Evolutionary conservation across 2,113 vertebrate genomes (phyloP).

Genomic region (Apus apus): DNA sequence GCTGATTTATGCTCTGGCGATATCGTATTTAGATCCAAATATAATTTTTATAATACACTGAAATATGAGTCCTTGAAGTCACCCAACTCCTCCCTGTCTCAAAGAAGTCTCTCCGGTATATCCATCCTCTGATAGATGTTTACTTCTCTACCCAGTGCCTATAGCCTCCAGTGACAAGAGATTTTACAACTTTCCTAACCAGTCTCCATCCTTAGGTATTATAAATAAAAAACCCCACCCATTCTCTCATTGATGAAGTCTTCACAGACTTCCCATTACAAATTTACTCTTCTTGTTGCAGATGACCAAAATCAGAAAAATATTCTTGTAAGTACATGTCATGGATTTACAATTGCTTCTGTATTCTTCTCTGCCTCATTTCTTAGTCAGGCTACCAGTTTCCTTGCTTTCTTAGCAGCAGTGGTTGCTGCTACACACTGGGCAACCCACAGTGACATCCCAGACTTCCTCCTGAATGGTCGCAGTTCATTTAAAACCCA

Average conservation of each 20-base stretch:
- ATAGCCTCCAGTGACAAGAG: not conserved
- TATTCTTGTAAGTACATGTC: not conserved
- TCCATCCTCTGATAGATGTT: not conserved
- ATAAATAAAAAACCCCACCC: not conserved
- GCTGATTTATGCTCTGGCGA: not conserved
- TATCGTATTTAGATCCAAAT: not conserved
- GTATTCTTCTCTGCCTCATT: not conserved
- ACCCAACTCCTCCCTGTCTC: not conserved
- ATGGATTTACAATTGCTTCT: not conserved
- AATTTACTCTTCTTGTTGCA: not conserved
- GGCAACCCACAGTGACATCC: not conserved
- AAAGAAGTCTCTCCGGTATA: not conserved
- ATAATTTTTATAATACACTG: not conserved
- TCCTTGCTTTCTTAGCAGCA: not conserved
- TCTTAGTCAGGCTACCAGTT: not conserved
- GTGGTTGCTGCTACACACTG: not conserved
- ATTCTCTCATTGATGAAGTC: not conserved
- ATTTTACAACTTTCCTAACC: not conserved
- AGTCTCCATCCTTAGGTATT: not conserved
- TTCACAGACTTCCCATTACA: not conserved
- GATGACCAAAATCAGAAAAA: not conserved
- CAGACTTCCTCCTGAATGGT: not conserved
- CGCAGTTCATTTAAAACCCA: not conserved
- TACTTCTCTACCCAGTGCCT: not conserved
- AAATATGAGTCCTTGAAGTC: not conserved